Base-by-base conservation (phyloP, 2,888 invertebrate genomes). In the Iphiclides podalirius region DNA sequence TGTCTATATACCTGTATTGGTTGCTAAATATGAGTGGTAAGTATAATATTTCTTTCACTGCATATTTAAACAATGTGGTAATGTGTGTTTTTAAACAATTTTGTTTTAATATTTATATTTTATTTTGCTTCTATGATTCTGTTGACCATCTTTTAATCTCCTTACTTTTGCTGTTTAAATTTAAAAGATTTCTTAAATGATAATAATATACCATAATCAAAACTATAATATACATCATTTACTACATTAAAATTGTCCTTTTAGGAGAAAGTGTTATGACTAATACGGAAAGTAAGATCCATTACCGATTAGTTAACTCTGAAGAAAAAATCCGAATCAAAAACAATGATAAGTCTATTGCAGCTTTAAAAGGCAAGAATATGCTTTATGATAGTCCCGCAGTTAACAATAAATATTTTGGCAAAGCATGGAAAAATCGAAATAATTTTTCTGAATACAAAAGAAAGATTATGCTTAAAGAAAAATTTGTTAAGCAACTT, bases 1-100 rank as follows among this genome's bases (percentile, higher is more conserved):
- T 94, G 40, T 93, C 93, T 40, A 72, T 95, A 35, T 94, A 94
- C 67, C 83, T 95, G 34, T 95, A 94, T 67, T 92, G 92, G 79
- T 89, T 90, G 64, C 67, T 94, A 40, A 91, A 75, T 53, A 63
- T 77, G 64, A 83, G 79, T 48, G 88, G 90, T 73, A 75, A 85
- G 79, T 76, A 17, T n/a, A 36, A 12, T n/a, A 2, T 15, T 36
- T n/a, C n/a, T n/a, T n/a, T 1, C 9, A 15, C 9, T n/a, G 8
- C 1, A 9, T 16, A 16, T n/a, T n/a, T n/a, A n/a, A n/a, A 2
- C n/a, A 15, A 9, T 15, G 9, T 11, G n/a, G 17, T 11, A 12
- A 37, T 37, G 17, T 37, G 12, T 33, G 16, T 13, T 9, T 17
- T n/a, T 13, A 2, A 28, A 28, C 28, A 28, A 28, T 28, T 28